Evolutionary conservation across 2,888 invertebrate species (phyloP).

Genomic region (Lasioglossum marginatum): DNA sequence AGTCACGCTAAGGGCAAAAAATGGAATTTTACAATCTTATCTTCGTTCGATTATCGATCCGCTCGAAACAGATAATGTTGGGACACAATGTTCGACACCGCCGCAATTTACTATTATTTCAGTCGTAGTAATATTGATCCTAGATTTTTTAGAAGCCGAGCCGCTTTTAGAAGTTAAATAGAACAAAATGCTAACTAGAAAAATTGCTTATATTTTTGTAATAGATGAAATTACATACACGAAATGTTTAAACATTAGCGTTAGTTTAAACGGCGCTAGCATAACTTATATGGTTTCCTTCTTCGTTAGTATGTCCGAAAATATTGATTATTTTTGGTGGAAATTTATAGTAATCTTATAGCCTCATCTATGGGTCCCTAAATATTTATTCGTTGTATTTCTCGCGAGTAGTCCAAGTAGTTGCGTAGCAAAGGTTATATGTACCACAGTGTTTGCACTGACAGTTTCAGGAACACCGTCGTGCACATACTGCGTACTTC

Average conservation of each 20-base stretch:
- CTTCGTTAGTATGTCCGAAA: not conserved
- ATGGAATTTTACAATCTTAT: not conserved
- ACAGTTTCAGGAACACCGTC: slow-evolving; percentile 55
- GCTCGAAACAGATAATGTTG: not conserved
- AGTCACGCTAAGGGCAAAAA: too few species aligned
- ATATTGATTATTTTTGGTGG: not conserved
- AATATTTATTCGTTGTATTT: not conserved
- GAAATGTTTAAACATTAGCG: not conserved
- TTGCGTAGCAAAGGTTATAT: not conserved
- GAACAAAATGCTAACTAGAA: not conserved
- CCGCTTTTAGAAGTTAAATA: too few species aligned
- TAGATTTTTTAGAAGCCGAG: too few species aligned
- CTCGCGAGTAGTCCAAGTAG: not conserved
- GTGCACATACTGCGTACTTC: slow-evolving; percentile 4
- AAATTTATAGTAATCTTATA: not conserved
- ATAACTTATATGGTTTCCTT: not conserved
- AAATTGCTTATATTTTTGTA: not conserved
- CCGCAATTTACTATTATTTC: not conserved
- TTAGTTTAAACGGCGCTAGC: not conserved
- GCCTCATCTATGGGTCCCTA: not conserved
- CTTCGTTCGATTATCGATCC: not conserved
- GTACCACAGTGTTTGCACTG: slow-evolving; percentile 35
- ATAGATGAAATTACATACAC: not conserved
- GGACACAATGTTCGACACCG: too few species aligned
- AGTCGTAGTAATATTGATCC: not conserved